These are phyloP conservation scores for Ligdia adustata DNA, from an alignment of 2,888 invertebrate genomes.

Conservation along the genomic window DNA sequence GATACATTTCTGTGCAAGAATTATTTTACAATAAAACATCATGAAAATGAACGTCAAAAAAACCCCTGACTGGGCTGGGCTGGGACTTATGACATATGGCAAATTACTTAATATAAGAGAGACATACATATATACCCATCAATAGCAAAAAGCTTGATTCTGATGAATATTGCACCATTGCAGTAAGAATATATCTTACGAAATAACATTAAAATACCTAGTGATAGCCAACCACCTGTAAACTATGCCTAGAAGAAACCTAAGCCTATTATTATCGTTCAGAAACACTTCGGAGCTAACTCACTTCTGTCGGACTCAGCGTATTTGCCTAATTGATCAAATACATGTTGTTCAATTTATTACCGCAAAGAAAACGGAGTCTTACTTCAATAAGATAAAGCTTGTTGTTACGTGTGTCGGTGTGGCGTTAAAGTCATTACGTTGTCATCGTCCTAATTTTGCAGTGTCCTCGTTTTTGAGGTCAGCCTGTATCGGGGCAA, in stretches of 20 bases:
- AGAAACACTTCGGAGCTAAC: conserved; percentile 75
- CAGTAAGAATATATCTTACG: too few species aligned
- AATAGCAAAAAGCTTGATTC: too few species aligned
- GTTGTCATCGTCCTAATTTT: conserved; percentile 85
- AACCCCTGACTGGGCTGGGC: too few species aligned
- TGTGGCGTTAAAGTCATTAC: conserved; percentile 76
- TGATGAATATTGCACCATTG: too few species aligned
- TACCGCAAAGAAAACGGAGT: conserved; percentile 42
- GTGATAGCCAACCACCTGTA: conserved; percentile 21
- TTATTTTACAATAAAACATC: too few species aligned
- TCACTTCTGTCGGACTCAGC: conserved; percentile 76
- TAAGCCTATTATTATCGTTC: conserved; percentile 66
- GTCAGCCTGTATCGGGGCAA: conserved; percentile 85
- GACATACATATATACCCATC: too few species aligned
- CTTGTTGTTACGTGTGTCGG: conserved; percentile 56
- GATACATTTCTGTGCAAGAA: too few species aligned
- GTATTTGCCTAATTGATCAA: conserved; percentile 84
- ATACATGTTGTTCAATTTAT: conserved; percentile 74
- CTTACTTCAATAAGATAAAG: conserved; percentile 49
- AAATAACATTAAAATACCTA: too few species aligned
- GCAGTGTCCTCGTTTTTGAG: conserved; percentile 89
- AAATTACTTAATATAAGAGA: too few species aligned
- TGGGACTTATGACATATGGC: too few species aligned
- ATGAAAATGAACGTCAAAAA: too few species aligned
- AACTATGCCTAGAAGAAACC: conserved; percentile 52